phyloP scores from a whole-genome alignment of 2,888 invertebrate species.

The Cataglyphis albicans region DNA sequence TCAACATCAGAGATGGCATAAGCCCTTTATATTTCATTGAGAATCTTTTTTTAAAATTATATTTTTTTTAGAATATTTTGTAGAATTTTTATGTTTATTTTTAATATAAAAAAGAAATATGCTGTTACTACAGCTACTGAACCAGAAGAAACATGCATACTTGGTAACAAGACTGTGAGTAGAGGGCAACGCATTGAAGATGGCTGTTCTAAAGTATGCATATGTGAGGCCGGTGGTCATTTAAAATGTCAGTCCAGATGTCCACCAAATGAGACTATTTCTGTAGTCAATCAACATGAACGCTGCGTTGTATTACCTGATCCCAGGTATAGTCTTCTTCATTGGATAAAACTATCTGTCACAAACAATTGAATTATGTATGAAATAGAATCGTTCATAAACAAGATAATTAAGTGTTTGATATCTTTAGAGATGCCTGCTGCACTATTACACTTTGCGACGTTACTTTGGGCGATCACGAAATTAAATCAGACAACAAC shows the following conservation, averaged over 20 bases:
- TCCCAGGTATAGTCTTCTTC: slow-evolving; percentile 85
- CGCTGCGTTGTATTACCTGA: slow-evolving; percentile 94
- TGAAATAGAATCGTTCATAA: slow-evolving; percentile 4
- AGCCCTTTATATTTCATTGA: neutral
- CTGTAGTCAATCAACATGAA: slow-evolving; percentile 87
- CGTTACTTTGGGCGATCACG: slow-evolving; percentile 93
- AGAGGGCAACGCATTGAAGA: slow-evolving; percentile 92
- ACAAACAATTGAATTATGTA: neutral
- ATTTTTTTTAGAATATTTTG: neutral
- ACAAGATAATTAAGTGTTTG: neutral
- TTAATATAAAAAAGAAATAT: neutral
- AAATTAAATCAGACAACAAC: slow-evolving; percentile 85
- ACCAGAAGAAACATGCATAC: slow-evolving; percentile 88
- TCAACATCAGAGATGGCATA: neutral
- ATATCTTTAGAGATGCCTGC: slow-evolving; percentile 89
- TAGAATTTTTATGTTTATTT: neutral
- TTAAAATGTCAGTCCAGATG: slow-evolving; percentile 92
- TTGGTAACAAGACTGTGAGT: slow-evolving; percentile 90
- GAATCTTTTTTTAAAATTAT: neutral
- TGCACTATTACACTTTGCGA: slow-evolving; percentile 95
- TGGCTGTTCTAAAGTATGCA: slow-evolving; percentile 93
- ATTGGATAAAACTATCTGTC: neutral
- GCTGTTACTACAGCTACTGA: slow-evolving; percentile 77
- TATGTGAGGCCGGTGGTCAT: slow-evolving; percentile 91
- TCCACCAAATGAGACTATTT: slow-evolving; percentile 82